Evolutionary conservation across 1,140 invertebrate species (phyloP), one percentile per base, ranked within the genome.

Genomic region (Micrasema minimum): DNA sequence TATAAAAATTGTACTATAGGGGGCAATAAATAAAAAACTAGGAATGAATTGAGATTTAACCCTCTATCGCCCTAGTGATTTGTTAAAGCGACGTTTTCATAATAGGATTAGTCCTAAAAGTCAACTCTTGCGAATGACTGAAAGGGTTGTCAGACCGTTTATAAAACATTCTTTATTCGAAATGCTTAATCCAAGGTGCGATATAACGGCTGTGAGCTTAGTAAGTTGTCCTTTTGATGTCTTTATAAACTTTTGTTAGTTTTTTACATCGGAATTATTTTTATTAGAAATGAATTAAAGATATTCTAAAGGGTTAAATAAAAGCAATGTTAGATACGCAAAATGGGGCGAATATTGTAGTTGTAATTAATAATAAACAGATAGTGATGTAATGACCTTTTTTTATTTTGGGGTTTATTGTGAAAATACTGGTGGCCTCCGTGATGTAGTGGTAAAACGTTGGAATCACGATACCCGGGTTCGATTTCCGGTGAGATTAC

Each of bases 171-270:
- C 12, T 55, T 37, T 55, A 37, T 55, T 46, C 43, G 2, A 31
- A 31, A 31, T 55, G 11, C 26, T 31, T 31, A 35, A 55, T 55
- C 51, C 51, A 55, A 55, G 51, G 51, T 55, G 51, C 9, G 22
- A 55, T 31, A 31, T 55, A 55, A 55, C 51, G 51, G 51, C 14
- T 55, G 23, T 55, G 51, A 55, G n/a, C 26, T 14, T 12, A 14
- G 12, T n/a, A n/a, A n/a, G n/a, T n/a, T n/a, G 22, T 14, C 51
- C 22, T 14, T 55, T 31, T 55, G 51, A 55, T 14, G 26, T 20
- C 51, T 55, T 23, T n/a, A 31, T 55, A 11, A n/a, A 12, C 11
- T 55, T 55, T 55, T 55, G 51, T 55, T 31, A 4, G 51, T 55
- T 55, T 31, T 55, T 55, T 31, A n/a, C 26, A 23, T 1, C 16